These are phyloP conservation scores for Tuberolachnus salignus DNA, from an alignment of 2,888 invertebrate genomes.

Conservation along the genomic window DNA sequence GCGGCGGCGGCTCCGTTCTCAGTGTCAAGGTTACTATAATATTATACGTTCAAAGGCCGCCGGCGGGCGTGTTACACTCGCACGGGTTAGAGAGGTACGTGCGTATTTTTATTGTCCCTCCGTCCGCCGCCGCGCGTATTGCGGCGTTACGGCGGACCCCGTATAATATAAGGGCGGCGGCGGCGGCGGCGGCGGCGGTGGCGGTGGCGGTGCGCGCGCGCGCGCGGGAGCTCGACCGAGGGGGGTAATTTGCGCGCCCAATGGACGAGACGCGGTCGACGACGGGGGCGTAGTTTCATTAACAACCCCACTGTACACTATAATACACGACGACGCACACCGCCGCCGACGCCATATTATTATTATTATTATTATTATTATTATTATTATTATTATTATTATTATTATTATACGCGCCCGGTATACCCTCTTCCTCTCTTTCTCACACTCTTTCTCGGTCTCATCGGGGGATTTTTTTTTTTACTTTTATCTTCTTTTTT, in stretches of 20 bases:
- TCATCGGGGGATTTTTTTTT: background rate
- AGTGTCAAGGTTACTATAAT: slow-evolving; percentile 55
- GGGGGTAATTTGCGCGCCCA: slow-evolving; percentile 51
- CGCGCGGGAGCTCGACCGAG: no score
- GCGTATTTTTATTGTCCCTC: slow-evolving; percentile 3
- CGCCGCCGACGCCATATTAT: slow-evolving; percentile 16
- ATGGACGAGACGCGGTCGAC: slow-evolving; percentile 52
- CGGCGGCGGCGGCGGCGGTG: background rate
- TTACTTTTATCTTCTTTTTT: background rate
- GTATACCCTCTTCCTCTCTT: background rate
- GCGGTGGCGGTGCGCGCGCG: background rate
- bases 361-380: no score
- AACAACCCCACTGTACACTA: slow-evolving; percentile 8
- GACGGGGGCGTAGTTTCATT: slow-evolving; percentile 56
- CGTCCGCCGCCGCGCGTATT: background rate
- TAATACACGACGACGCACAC: background rate
- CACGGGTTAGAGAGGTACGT: no score
- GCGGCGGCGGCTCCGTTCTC: slow-evolving; percentile 24
- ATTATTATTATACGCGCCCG: background rate
- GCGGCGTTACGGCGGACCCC: no score
- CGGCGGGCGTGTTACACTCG: no score
- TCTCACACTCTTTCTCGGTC: background rate
- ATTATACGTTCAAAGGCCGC: background rate
- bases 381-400: no score
- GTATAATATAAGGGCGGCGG: background rate